These are phyloP conservation scores for Amblyjoppa proteus DNA, from an alignment of 2,888 invertebrate genomes.

Conservation along the genomic window DNA sequence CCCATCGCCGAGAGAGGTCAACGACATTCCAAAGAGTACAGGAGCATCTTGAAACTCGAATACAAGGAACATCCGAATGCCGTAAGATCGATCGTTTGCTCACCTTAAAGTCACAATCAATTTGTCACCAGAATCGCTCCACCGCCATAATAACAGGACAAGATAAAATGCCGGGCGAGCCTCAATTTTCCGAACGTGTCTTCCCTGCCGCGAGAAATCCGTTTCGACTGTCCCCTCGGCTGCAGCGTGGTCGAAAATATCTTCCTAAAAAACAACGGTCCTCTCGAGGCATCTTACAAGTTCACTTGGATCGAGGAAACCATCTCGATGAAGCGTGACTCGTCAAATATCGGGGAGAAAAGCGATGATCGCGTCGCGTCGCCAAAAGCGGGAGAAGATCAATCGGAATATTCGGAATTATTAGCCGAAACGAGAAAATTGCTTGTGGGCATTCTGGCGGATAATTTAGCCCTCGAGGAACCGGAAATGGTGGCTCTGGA, in stretches of 20 bases:
- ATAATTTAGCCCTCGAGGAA: conserved; percentile 60
- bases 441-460: conserved; percentile 60
- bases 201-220: conserved; percentile 86
- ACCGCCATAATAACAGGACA: conserved; percentile 86
- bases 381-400: not conserved
- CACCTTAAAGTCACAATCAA: no score
- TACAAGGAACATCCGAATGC: conserved; percentile 84
- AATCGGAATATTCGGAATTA: conserved; percentile 11
- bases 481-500: conserved; percentile 68
- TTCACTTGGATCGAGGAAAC: conserved; percentile 81
- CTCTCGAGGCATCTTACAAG: conserved; percentile 85
- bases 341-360: not conserved
- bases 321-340: conserved; percentile 46
- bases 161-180: conserved; percentile 87
- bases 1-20: conserved; percentile 69
- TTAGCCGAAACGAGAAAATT: conserved; percentile 64
- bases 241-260: conserved; percentile 85
- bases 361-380: not conserved
- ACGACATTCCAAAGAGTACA: conserved; percentile 72
- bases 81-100: conserved; percentile 73
- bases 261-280: conserved; percentile 86
- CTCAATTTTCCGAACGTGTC: conserved; percentile 90
- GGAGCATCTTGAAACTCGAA: conserved; percentile 79
- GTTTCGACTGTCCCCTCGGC: conserved; percentile 88
- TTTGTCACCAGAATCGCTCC: no score